Evolutionary conservation across 2,113 vertebrate species (phyloP).

Genomic region (Irena cyanogastra): DNA sequence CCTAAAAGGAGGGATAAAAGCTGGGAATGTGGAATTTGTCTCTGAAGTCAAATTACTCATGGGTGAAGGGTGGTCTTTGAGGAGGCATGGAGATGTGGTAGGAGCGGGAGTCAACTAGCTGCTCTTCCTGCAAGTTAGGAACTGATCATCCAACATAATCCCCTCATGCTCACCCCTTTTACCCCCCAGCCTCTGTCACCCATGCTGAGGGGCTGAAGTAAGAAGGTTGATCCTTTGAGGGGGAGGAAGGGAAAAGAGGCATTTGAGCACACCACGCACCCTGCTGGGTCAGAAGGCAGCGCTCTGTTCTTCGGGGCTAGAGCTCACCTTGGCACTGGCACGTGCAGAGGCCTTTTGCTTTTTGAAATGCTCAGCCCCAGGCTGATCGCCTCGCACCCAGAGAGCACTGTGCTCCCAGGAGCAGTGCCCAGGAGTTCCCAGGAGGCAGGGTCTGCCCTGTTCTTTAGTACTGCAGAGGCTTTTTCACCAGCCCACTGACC

Average conservation of each 20-base stretch:
- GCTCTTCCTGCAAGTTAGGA: not conserved
- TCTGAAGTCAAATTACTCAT: not conserved
- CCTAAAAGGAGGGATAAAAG: not conserved
- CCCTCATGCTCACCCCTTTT: not conserved
- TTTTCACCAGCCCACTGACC: not conserved
- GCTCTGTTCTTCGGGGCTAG: not conserved
- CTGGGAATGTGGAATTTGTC: not conserved
- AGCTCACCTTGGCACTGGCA: not conserved
- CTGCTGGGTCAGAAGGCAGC: not conserved
- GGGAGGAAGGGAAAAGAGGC: not conserved
- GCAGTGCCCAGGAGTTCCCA: accelerated
- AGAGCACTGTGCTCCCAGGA: not conserved
- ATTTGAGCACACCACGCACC: accelerated
- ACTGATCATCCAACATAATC: accelerated
- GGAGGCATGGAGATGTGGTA: not conserved
- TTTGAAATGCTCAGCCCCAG: not conserved
- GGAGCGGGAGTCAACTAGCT: not conserved
- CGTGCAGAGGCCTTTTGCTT: not conserved
- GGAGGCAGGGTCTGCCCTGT: not conserved
- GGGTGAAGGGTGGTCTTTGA: not conserved
- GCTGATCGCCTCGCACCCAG: not conserved
- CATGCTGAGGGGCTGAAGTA: accelerated
- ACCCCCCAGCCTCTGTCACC: not conserved
- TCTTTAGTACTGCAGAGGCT: not conserved
- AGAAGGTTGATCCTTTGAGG: not conserved